A percentile compares a stretch with the other conserved stretches of the same genome.
These are phyloP conservation scores for Parnassius glacialis DNA, from an alignment of 2,888 invertebrate species.

Conservation along the genomic window DNA sequence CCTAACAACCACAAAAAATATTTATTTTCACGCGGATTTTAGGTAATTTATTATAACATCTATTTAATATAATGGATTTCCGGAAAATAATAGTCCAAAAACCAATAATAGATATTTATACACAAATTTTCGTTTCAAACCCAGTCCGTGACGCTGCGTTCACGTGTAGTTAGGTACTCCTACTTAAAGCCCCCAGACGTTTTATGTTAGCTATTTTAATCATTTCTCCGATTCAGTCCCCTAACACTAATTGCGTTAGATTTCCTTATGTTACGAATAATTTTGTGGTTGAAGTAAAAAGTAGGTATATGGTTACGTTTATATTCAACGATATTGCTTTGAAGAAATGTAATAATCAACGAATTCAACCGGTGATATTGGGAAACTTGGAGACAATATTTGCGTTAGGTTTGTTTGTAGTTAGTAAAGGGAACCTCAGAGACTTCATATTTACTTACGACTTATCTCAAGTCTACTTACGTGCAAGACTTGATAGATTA, in stretches of 20 bases:
- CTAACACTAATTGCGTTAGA: too few relatives aligned
- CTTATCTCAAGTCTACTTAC: neutral
- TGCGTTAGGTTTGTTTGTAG: conserved; percentile 24
- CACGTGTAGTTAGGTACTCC: too few relatives aligned
- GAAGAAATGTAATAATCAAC: conserved; percentile 18
- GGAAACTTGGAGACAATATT: conserved; percentile 23
- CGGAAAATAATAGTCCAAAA: too few relatives aligned
- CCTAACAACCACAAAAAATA: conserved; percentile 7
- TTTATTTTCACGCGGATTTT: neutral
- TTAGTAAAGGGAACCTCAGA: conserved; percentile 1
- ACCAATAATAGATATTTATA: too few relatives aligned
- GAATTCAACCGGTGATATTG: conserved; percentile 18
- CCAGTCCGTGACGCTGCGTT: too few relatives aligned
- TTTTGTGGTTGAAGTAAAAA: neutral
- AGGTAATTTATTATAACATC: too few relatives aligned
- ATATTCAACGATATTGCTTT: conserved; percentile 13
- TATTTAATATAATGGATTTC: too few relatives aligned
- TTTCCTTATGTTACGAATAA: too few relatives aligned
- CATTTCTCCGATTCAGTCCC: too few relatives aligned
- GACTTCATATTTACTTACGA: conserved; percentile 6
- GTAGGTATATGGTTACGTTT: conserved; percentile 7
- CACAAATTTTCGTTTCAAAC: too few relatives aligned
- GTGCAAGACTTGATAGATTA: conserved; percentile 3
- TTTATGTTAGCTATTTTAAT: too few relatives aligned
- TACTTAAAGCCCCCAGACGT: too few relatives aligned